Evolutionary conservation across 2,797 vertebrate genomes (phyloP).

Genomic region (Chromis chromis): DNA sequence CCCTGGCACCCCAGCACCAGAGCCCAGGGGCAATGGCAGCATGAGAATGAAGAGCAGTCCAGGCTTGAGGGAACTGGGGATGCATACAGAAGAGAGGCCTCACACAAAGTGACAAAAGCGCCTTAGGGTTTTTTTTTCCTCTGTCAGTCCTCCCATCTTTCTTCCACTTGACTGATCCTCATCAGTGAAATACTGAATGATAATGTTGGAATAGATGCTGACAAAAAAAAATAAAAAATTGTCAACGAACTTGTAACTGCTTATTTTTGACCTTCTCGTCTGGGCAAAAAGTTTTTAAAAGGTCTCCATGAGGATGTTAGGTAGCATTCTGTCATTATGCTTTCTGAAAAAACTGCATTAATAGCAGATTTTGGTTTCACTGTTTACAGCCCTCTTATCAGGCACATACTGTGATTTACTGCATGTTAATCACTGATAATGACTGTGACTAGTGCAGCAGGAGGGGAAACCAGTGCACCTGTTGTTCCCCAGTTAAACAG

Average conservation of each 20-base stretch:
- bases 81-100: conserved; percentile 87
- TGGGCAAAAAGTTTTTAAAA: background rate
- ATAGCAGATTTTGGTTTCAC: conserved; percentile 29
- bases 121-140: conserved; percentile 76
- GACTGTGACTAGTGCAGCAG: conserved; percentile 45
- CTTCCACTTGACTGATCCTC: conserved; percentile 71
- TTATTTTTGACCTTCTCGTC: conserved; percentile 20
- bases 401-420: conserved; percentile 38
- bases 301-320: background rate
- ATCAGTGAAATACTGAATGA: conserved; percentile 68
- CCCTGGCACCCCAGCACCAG: conserved; percentile 80
- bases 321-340: background rate
- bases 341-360: background rate
- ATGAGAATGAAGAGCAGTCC: conserved; percentile 82
- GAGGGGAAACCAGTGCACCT: conserved; percentile 53
- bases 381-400: conserved; percentile 39
- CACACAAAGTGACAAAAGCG: conserved; percentile 84
- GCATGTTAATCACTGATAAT: conserved; percentile 57
- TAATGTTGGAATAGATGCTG: conserved; percentile 37
- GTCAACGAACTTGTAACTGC: conserved; percentile 13
- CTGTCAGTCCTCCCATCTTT: conserved; percentile 73
- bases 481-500: conserved; percentile 45
- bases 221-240: conserved; percentile 29
- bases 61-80: conserved; percentile 75
- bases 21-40: conserved; percentile 84